Evolutionary conservation across 2,888 invertebrate species (phyloP).

Genomic region (Drosophila villosipedis): DNA sequence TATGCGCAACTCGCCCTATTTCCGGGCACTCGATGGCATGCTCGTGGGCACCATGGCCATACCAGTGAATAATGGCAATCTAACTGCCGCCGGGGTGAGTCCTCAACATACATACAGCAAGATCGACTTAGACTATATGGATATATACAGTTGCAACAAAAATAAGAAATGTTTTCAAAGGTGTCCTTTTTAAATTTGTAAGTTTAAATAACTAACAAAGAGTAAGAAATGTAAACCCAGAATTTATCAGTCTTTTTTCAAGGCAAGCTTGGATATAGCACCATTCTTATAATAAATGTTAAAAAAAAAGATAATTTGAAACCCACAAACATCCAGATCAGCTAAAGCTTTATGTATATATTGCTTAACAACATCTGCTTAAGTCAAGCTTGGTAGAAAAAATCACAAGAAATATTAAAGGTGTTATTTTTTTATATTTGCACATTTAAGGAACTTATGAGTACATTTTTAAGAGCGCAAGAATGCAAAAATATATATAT

Average conservation of each 20-base stretch:
- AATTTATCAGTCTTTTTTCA: too few species aligned
- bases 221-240: too few species aligned
- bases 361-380: neutral
- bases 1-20: constrained; percentile 83
- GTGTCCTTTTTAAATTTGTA: neutral
- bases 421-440: neutral
- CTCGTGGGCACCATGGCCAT: constrained; percentile 85
- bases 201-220: too few species aligned
- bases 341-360: neutral
- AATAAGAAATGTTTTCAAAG: too few species aligned
- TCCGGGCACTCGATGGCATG: constrained; percentile 84
- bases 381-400: neutral
- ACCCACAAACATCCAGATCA: too few species aligned
- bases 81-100: constrained; percentile 48
- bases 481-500: neutral
- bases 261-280: too few species aligned
- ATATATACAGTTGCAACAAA: too few species aligned
- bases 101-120: neutral
- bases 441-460: neutral
- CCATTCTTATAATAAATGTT: too few species aligned
- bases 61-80: constrained; percentile 79
- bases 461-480: too few species aligned
- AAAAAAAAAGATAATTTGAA: too few species aligned
- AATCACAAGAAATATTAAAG: neutral
- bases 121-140: neutral